A percentile compares a stretch with the other conserved stretches of the same genome.
Conservation (phyloP, 2,888 invertebrate species). For the Punctoribates punctum region DNA sequence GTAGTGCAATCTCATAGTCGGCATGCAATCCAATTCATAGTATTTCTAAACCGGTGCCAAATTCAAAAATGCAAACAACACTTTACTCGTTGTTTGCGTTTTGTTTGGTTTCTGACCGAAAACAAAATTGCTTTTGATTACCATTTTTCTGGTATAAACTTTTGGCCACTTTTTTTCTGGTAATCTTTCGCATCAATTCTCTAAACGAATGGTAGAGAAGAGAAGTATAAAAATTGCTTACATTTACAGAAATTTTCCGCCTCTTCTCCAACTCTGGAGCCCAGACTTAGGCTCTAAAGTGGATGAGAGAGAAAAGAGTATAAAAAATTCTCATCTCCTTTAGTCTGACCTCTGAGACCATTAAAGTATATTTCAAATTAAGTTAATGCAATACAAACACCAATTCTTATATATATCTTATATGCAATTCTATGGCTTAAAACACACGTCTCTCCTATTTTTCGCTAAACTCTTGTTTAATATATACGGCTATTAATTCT, state of each 20-base stretch:
- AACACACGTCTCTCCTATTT: neutral
- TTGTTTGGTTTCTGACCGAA: neutral
- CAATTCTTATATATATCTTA: slow-evolving; percentile 15
- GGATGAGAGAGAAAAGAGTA: neutral
- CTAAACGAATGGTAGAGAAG: neutral
- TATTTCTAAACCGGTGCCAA: neutral
- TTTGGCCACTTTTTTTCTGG: neutral
- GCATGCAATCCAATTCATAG: slow-evolving; percentile 23
- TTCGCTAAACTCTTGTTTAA: slow-evolving; percentile 6
- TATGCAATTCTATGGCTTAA: slow-evolving; percentile 13
- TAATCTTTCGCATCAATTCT: neutral
- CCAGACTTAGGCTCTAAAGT: neutral
- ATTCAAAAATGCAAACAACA: slow-evolving; percentile 18
- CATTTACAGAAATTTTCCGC: slow-evolving; percentile 10
- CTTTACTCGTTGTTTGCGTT: neutral
- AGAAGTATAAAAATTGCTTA: slow-evolving; percentile 25
- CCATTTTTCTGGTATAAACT: neutral
- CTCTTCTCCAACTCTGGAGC: neutral
- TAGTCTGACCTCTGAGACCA: slow-evolving; percentile 24
- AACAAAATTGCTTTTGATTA: slow-evolving; percentile 16
- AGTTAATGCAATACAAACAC: slow-evolving; percentile 35
- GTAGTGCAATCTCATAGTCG: slow-evolving; percentile 31
- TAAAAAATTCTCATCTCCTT: slow-evolving; percentile 4
- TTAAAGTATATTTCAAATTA: slow-evolving; percentile 37
- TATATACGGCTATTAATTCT: slow-evolving; percentile 32